Percentiles rank a stretch among this genome's conserved stretches.
Evolutionary conservation across 2,888 invertebrate species (phyloP).

Genomic region (Drosophila phalerata): DNA sequence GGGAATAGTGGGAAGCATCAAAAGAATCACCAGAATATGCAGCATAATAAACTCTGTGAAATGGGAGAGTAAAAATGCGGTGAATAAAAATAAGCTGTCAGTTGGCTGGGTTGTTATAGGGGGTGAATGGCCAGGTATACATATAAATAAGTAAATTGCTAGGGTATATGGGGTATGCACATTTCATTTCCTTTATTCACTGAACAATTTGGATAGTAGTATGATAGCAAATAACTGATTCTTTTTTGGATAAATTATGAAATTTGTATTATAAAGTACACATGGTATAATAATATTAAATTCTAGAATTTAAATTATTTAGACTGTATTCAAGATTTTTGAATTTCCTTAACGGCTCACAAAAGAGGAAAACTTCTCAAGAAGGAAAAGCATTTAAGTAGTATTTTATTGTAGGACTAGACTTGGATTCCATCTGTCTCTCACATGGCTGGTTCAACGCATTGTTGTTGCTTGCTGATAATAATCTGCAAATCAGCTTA

Average conservation of each 20-base stretch:
- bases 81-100: conserved; percentile 60
- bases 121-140: conserved; percentile 52
- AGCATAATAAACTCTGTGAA: conserved; percentile 56
- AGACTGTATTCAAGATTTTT: not conserved
- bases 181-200: too few relatives aligned
- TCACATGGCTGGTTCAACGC: conserved; percentile 8
- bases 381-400: conserved; percentile 3
- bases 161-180: conserved; percentile 35
- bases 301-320: not conserved
- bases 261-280: not conserved
- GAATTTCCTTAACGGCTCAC: not conserved
- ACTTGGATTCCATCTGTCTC: conserved; percentile 11
- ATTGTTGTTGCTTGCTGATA: conserved; percentile 49
- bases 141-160: conserved; percentile 11
- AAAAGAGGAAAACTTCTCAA: not conserved
- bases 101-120: conserved; percentile 21
- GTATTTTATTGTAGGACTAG: conserved; percentile 22
- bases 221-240: not conserved
- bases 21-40: conserved; percentile 16
- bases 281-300: not conserved
- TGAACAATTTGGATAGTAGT: too few relatives aligned
- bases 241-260: not conserved
- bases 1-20: conserved; percentile 5
- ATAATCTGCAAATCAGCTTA: conserved; percentile 78
- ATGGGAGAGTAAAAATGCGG: conserved; percentile 56